Conservation (phyloP, 1,140 invertebrate genomes). For the Micrasema minimum region DNA sequence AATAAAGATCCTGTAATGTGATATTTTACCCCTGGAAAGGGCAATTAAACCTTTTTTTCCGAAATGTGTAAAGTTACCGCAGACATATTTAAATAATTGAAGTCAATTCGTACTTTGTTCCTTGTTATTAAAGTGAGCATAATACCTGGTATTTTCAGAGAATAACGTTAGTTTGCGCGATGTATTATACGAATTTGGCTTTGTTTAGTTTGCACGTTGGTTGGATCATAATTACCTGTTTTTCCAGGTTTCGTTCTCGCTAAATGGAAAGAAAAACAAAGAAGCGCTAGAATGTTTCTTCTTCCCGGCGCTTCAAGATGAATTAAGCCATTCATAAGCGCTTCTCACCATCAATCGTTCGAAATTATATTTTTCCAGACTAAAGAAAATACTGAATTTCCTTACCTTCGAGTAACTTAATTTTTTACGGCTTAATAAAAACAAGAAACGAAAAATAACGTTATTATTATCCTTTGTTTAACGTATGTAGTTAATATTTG, state of each 20-base stretch:
- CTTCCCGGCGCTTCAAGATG: neutral
- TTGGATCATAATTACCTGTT: conserved; percentile 20
- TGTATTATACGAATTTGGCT: neutral
- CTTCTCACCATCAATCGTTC: conserved; percentile 9
- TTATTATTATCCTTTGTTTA: neutral
- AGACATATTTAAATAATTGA: too few relatives aligned
- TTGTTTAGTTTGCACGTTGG: neutral
- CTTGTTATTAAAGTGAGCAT: neutral
- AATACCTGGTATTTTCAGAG: neutral
- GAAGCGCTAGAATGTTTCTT: neutral
- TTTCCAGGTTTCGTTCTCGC: conserved; percentile 12
- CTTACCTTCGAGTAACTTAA: neutral
- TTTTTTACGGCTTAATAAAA: neutral
- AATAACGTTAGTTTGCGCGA: neutral
- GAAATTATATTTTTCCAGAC: conserved; percentile 21
- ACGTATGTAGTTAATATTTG: neutral
- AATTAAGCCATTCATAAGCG: conserved; percentile 24
- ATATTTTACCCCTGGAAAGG: too few relatives aligned
- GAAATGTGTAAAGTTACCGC: too few relatives aligned
- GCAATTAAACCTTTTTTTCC: too few relatives aligned
- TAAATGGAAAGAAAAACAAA: neutral
- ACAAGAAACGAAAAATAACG: neutral
- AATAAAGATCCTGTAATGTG: too few relatives aligned
- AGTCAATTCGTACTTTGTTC: neutral
- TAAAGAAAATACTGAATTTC: neutral